Base-by-base conservation (phyloP, 2,888 invertebrate genomes). In the Pseudanteris insignis region DNA sequence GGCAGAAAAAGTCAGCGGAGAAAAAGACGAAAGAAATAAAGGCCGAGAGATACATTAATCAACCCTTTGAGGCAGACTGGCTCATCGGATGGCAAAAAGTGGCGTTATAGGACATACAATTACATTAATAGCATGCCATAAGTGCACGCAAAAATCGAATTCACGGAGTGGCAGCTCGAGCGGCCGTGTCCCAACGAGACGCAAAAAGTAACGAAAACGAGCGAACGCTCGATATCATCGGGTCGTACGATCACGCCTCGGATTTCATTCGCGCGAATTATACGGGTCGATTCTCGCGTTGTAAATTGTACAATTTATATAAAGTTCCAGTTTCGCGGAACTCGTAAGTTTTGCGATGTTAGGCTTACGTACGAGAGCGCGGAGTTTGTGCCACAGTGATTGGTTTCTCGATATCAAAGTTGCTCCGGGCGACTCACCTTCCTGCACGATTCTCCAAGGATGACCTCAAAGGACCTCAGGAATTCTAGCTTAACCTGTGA, bases 391-490 rank as follows among this genome's bases (percentile, higher is more conserved):
- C 63, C 66, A 69, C 63, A 69, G 73, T 74, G 76, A 72, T 77
- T 76, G 73, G 75, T 72, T 77, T 68, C 70, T 76, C 74, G 77
- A 77, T 77, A 76, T 77, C 77, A 75, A 71, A 70, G 73, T 67
- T 72, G 76, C 77, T 76, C 72, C 70, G 66, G 74, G 77, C 77
- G 68, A 73, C 68, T 76, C 74, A 73, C 73, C 74, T 72, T 74
- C 71, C 69, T 71, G 73, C 69, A 72, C 69, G 67, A 72, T 74
- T 71, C 69, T 71, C 70, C 68, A 70, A 68, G 67, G 69, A 18
- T 75, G 75, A 77, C 76, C 75, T 75, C 75, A 63, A 69, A 70
- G 72, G 73, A 74, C 75, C 76, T 70, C 71, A 69, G 69, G 71
- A 72, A 71, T 72, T 71, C 73, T 73, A 74, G 70, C 74, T 74